Evolutionary conservation across 2,888 invertebrate genomes (phyloP).

Genomic region (Amiota mariae): DNA sequence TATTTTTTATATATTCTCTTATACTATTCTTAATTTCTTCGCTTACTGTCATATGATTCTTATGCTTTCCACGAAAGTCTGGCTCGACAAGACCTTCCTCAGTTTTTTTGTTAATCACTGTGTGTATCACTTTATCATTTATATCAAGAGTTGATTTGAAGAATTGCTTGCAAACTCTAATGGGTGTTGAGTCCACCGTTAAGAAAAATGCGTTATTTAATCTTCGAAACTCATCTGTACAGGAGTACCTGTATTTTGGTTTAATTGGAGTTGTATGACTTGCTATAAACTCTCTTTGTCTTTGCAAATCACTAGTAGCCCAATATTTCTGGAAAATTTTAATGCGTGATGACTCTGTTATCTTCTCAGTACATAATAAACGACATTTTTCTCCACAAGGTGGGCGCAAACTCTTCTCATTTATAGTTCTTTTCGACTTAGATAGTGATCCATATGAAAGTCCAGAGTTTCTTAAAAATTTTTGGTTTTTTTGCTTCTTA

Average conservation of each 20-base stretch:
- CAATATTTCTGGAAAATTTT: conserved; percentile 86
- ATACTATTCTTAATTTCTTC: conserved; percentile 37
- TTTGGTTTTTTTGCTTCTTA: conserved; percentile 83
- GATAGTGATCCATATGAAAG: conserved; percentile 76
- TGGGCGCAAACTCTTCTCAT: neutral
- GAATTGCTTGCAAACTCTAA: too few species aligned
- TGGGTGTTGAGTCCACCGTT: too few species aligned
- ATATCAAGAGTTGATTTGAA: too few species aligned
- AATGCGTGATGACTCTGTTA: conserved; percentile 86
- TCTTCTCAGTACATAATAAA: conserved; percentile 89
- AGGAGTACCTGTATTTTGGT: too few species aligned
- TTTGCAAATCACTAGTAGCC: conserved; percentile 79
- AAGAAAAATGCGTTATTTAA: too few species aligned
- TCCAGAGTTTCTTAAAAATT: conserved; percentile 88
- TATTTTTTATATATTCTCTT: too few species aligned
- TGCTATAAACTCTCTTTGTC: conserved; percentile 72
- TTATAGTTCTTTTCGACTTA: neutral
- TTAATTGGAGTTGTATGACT: too few species aligned
- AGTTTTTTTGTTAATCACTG: too few species aligned
- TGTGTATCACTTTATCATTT: too few species aligned
- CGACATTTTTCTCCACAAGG: conserved; percentile 81
- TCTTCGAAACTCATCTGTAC: too few species aligned
- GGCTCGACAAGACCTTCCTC: conserved; percentile 14
- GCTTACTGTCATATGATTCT: conserved; percentile 38
- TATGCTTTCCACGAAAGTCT: conserved; percentile 48